Base-by-base conservation (phyloP, 2,888 invertebrate genomes). In the Drosophila tripunctata region DNA sequence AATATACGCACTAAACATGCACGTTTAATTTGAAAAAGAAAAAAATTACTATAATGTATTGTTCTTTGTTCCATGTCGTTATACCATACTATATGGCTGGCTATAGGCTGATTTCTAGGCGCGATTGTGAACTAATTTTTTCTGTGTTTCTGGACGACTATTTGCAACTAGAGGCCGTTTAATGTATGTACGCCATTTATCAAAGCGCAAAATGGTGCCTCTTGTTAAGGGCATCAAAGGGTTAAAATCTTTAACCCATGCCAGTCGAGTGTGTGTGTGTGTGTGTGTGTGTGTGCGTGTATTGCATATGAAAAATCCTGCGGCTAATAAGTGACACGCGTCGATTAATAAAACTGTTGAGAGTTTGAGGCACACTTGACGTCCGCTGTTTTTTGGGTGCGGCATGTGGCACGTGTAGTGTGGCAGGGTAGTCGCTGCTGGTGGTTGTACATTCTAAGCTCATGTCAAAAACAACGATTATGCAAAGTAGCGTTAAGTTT, bases 261-360 rank as follows among this genome's bases (percentile, higher is more conserved):
- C 10, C 7, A 8, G 40, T 14, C n/a, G 12, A 12, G 5, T 19
- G 4, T 36, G 27, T 50, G 30, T 14, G 31, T 52, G 38, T 43
- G 31, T 44, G 8, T 15, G 30, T 48, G 33, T 58, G 14, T 47
- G 24, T 51, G 55, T 50, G 52, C 68, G 81, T 82, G 83, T 66
- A 40, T 44, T 58, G 70, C 65, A 75, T 73, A 72, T 83, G 67
- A 68, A 79, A 76, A 81, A 71, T 81, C 81, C 85, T 81, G 77
- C 75, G 78, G 80, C 87, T 87, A 84, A 87, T 85, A 84, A 86
- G 77, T 77, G 82, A 77, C 82, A 85, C 77, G 84, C 77, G 82
- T 79, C 85, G 79, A 82, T 84, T 87, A 84, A 86, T 80, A 82
- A 78, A 76, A 76, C 69, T 55, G 68, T 63, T 30, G 47, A 66